A percentile compares a stretch with the other conserved stretches of the same genome.
phyloP scores from a whole-genome alignment of 2,888 invertebrate genomes.

The Leptinotarsa haldemani region DNA sequence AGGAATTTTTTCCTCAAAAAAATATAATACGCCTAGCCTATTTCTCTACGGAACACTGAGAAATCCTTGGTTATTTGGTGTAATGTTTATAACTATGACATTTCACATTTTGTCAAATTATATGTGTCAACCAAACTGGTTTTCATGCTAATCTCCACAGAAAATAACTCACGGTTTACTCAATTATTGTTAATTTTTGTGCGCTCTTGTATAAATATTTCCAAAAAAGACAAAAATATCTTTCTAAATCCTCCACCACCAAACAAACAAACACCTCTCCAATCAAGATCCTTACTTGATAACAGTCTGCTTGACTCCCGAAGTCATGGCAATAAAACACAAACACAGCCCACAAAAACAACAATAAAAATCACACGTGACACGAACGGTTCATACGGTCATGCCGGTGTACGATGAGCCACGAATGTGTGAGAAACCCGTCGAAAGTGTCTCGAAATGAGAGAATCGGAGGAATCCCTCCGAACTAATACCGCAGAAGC shows the following conservation, averaged over 20 bases:
- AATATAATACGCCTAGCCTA: too few species aligned
- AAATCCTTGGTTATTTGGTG: too few species aligned
- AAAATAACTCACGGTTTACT: too few species aligned
- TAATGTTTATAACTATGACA: too few species aligned
- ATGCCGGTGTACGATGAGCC: slow-evolving; percentile 29
- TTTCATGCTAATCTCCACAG: too few species aligned
- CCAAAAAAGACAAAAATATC: background rate
- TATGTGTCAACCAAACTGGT: too few species aligned
- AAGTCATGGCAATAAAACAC: slow-evolving; percentile 63
- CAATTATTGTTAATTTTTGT: too few species aligned
- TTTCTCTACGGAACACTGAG: too few species aligned
- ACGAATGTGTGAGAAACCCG: background rate
- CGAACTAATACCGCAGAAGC: slow-evolving; percentile 23
- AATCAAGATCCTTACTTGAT: slow-evolving; percentile 66
- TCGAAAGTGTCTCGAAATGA: background rate
- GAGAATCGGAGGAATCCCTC: slow-evolving; percentile 14
- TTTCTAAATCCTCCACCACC: background rate
- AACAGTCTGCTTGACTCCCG: slow-evolving; percentile 69
- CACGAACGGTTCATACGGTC: slow-evolving; percentile 40
- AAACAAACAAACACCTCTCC: background rate
- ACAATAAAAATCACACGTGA: slow-evolving; percentile 19
- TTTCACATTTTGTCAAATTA: too few species aligned
- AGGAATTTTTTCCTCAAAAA: too few species aligned
- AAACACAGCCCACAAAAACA: slow-evolving; percentile 30
- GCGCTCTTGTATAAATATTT: too few species aligned